Evolutionary conservation across 2,113 vertebrate genomes (phyloP).

Genomic region (Mugil cephalus): DNA sequence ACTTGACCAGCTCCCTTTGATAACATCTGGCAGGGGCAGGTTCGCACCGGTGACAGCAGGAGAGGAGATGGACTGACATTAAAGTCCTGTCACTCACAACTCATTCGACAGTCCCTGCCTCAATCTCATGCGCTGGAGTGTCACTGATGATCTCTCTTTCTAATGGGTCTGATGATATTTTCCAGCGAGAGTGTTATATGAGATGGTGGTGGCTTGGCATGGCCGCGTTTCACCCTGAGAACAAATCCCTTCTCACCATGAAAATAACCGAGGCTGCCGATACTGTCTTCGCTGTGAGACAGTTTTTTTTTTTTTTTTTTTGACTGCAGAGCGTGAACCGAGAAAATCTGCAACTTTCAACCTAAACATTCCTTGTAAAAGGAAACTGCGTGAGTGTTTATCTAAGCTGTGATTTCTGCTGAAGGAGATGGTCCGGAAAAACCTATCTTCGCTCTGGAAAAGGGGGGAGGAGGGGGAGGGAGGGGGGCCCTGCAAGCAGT

Average conservation of each 20-base stretch:
- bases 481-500: slow-evolving; percentile 25
- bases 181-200: slow-evolving; percentile 44
- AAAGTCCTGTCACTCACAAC: slow-evolving; percentile 76
- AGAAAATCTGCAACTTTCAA: slow-evolving; percentile 25
- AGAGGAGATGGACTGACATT: slow-evolving; percentile 77
- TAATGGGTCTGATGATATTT: slow-evolving; percentile 58
- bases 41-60: slow-evolving; percentile 69
- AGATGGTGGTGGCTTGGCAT: slow-evolving; percentile 46
- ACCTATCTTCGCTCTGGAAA: slow-evolving; percentile 66
- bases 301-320: not conserved
- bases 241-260: slow-evolving; percentile 38
- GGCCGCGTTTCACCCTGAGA: slow-evolving; percentile 37
- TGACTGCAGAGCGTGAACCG: slow-evolving; percentile 20
- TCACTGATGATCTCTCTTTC: slow-evolving; percentile 65
- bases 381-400: slow-evolving; percentile 57
- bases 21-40: slow-evolving; percentile 80
- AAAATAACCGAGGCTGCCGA: slow-evolving; percentile 16
- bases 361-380: slow-evolving; percentile 48
- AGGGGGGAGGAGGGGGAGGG: slow-evolving; percentile 3
- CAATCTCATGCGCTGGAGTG: slow-evolving; percentile 58
- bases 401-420: slow-evolving; percentile 63
- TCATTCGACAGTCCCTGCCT: slow-evolving; percentile 56
- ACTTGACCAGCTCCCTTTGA: slow-evolving; percentile 81
- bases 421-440: slow-evolving; percentile 62
- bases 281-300: slow-evolving; percentile 4